Conservation (phyloP, 2,888 invertebrate genomes). For the Netelia fuscicornis region DNA sequence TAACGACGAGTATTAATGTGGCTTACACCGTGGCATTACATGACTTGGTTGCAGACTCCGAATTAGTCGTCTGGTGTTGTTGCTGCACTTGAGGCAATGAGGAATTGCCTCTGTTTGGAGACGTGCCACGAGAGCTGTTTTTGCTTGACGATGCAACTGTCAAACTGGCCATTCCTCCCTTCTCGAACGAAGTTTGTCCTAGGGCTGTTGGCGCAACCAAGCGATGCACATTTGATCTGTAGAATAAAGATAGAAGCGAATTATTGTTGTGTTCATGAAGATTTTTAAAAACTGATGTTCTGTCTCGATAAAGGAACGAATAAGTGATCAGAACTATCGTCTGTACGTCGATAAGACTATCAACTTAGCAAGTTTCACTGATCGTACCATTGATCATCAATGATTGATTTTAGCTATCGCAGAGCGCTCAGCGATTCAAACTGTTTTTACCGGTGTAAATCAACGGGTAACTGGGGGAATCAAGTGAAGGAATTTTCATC, state of each 20-base stretch:
- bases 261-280: not conserved
- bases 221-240: conserved; percentile 62
- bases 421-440: not conserved
- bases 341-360: not conserved
- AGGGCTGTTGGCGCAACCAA: conserved; percentile 61
- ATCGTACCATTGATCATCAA: not conserved
- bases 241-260: not conserved
- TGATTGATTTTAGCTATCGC: not conserved
- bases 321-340: not conserved
- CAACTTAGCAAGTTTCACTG: not conserved
- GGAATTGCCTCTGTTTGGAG: conserved; percentile 80
- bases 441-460: not conserved
- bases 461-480: not conserved
- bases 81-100: conserved; percentile 68
- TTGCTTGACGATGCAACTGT: conserved; percentile 82
- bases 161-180: conserved; percentile 83
- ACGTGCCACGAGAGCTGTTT: conserved; percentile 82
- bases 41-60: conserved; percentile 80
- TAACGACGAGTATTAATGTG: conserved; percentile 6
- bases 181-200: conserved; percentile 49
- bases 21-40: conserved; percentile 83
- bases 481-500: not conserved
- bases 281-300: too few species aligned
- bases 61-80: conserved; percentile 75
- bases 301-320: not conserved